These are phyloP conservation scores for Diadromus collaris DNA, from an alignment of 2,888 invertebrate species.

Conservation along the genomic window DNA sequence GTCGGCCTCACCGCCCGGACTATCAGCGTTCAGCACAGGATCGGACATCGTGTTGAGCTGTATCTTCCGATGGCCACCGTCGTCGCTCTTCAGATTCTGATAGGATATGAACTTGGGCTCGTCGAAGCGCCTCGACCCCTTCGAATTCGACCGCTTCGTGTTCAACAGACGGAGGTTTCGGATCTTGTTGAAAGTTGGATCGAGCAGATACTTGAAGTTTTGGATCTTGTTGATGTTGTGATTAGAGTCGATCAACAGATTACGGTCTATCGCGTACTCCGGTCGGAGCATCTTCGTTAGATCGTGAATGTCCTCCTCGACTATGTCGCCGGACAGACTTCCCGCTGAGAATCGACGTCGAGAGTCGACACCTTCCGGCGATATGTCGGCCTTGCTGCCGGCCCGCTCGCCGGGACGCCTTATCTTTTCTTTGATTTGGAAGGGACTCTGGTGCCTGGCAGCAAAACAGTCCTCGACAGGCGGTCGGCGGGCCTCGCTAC, in stretches of 20 bases:
- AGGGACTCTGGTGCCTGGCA: constrained; percentile 67
- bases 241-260: constrained; percentile 76
- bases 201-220: constrained; percentile 75
- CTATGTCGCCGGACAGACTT: constrained; percentile 64
- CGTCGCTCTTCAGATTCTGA: constrained; percentile 74
- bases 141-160: constrained; percentile 67
- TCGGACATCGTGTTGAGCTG: constrained; percentile 76
- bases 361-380: constrained; percentile 70
- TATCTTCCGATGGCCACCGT: constrained; percentile 63
- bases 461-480: constrained; percentile 76
- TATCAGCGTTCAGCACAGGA: constrained; percentile 71
- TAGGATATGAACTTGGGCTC: constrained; percentile 76
- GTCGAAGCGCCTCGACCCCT: constrained; percentile 56
- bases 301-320: constrained; percentile 76
- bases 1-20: constrained; percentile 56
- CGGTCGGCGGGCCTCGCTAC: constrained; percentile 70
- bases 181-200: constrained; percentile 77
- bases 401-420: constrained; percentile 68
- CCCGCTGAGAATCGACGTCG: constrained; percentile 61
- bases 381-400: constrained; percentile 71
- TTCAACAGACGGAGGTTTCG: constrained; percentile 74
- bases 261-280: constrained; percentile 74
- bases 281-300: constrained; percentile 77
- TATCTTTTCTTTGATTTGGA: constrained; percentile 66
- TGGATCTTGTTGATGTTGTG: constrained; percentile 77